Evolutionary conservation across 2,888 invertebrate genomes (phyloP).

Genomic region (Acleris sparsana): DNA sequence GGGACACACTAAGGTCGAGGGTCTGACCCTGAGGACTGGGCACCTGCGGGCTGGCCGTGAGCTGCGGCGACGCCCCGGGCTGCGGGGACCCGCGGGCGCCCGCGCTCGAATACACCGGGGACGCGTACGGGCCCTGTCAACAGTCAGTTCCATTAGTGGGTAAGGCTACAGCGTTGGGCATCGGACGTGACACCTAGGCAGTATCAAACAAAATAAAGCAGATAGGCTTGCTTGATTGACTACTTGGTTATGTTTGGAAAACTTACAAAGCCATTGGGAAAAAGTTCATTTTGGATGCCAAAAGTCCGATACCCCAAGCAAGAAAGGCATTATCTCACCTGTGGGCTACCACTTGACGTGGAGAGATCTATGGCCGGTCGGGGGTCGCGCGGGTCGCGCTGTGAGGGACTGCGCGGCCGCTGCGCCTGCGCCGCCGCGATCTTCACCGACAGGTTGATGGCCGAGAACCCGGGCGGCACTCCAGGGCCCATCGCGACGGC

Average conservation of each 20-base stretch:
- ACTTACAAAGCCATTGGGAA: no score
- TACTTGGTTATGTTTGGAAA: no score
- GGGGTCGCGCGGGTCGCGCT: constrained; percentile 90
- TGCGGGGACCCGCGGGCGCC: constrained; percentile 91
- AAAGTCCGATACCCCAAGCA: constrained; percentile 13
- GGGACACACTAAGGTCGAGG: constrained; percentile 93
- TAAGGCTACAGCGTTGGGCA: neutral
- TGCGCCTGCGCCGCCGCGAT: constrained; percentile 89
- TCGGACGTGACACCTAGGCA: no score
- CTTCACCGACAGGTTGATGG: constrained; percentile 93
- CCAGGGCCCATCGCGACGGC: constrained; percentile 86
- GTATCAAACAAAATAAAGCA: no score
- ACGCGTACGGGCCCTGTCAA: constrained; percentile 87
- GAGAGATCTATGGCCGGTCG: constrained; percentile 94
- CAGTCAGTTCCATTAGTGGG: constrained; percentile 65
- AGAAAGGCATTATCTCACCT: constrained; percentile 80
- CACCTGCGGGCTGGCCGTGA: constrained; percentile 93
- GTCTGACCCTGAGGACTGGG: constrained; percentile 96
- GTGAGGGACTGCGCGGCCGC: constrained; percentile 89
- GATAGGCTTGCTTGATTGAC: no score
- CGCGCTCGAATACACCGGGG: constrained; percentile 90
- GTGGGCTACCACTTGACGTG: constrained; percentile 94
- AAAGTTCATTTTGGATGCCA: neutral
- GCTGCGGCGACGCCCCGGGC: constrained; percentile 91
- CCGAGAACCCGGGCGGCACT: constrained; percentile 89